A percentile compares a stretch with the other conserved stretches of the same genome.
Conservation (phyloP, 2,113 vertebrate species). For the Pituophis catenifer region DNA sequence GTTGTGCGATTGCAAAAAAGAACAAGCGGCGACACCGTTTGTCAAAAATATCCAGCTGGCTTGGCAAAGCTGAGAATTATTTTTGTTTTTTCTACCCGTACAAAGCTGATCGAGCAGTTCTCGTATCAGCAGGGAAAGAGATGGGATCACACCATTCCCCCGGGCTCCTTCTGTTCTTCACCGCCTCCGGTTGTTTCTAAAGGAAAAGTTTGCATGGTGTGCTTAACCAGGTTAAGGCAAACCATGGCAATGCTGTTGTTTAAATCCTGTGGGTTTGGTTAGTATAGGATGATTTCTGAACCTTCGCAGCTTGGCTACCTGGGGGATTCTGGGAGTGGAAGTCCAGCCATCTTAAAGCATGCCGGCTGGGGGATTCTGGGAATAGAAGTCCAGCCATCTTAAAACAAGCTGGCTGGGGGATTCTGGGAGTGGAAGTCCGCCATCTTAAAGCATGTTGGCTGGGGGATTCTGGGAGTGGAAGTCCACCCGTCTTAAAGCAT, state of each 20-base stretch:
- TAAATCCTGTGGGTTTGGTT: background rate
- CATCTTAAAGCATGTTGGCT: no score
- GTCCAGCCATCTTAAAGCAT: no score
- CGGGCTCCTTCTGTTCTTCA: background rate
- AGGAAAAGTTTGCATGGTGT: background rate
- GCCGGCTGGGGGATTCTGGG: no score
- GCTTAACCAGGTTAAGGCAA: background rate
- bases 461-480: no score
- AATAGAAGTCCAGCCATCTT: rapidly evolving
- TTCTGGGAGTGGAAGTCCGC: no score
- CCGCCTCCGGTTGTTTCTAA: background rate
- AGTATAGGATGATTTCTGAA: rapidly evolving
- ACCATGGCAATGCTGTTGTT: background rate
- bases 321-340: background rate
- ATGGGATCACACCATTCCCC: background rate
- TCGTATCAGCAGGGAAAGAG: background rate
- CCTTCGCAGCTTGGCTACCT: background rate
- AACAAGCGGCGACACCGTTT: background rate
- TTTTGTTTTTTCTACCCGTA: background rate
- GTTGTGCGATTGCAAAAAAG: background rate
- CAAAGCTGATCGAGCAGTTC: background rate
- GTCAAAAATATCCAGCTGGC: background rate
- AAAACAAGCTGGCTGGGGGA: no score
- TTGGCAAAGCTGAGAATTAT: background rate
- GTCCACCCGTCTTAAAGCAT: no score